phyloP scores from a whole-genome alignment of 30 jellyfish, hydroid and myxozoan species.

The Rhopilema esculentum region DNA sequence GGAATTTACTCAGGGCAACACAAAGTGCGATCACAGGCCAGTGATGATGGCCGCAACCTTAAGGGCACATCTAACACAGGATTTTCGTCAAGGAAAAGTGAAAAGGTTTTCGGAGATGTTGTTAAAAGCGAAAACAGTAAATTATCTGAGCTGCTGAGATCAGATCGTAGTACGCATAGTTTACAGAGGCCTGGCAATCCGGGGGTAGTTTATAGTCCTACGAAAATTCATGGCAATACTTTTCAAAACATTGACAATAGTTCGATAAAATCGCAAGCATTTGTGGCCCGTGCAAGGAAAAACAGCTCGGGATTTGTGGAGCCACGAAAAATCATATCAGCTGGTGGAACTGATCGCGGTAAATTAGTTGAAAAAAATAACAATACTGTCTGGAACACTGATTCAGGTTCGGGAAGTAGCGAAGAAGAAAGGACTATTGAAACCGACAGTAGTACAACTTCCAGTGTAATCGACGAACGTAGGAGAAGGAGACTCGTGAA shows the following conservation, averaged over 20 bases:
- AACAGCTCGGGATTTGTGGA: slow-evolving; percentile 45
- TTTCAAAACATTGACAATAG: slow-evolving; percentile 37
- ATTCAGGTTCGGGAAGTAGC: slow-evolving; percentile 75
- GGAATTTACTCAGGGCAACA: slow-evolving; percentile 33
- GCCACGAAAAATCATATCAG: slow-evolving; percentile 32
- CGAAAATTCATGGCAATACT: slow-evolving; percentile 29
- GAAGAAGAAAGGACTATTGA: slow-evolving; percentile 73
- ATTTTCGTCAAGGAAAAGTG: slow-evolving; percentile 26
- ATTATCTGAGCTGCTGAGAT: slow-evolving; percentile 21
- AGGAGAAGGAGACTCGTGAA: slow-evolving; percentile 79
- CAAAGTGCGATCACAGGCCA: slow-evolving; percentile 6
- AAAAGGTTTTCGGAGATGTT: slow-evolving; percentile 11
- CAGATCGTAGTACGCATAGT: slow-evolving; percentile 54
- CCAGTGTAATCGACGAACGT: slow-evolving; percentile 82
- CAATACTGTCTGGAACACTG: slow-evolving; percentile 85
- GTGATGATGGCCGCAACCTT: slow-evolving; percentile 18
- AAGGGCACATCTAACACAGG: slow-evolving; percentile 9
- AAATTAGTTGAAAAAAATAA: slow-evolving; percentile 61
- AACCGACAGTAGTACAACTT: slow-evolving; percentile 80
- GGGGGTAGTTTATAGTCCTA: slow-evolving; percentile 46
- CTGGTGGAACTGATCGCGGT: slow-evolving; percentile 53
- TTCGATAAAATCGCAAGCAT: slow-evolving; percentile 32
- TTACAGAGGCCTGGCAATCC: slow-evolving; percentile 46
- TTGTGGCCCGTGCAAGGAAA: slow-evolving; percentile 42
- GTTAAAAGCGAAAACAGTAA: slow-evolving; percentile 17